These are phyloP conservation scores for Ferrisia virgata DNA, from an alignment of 2,888 invertebrate species.

Conservation along the genomic window DNA sequence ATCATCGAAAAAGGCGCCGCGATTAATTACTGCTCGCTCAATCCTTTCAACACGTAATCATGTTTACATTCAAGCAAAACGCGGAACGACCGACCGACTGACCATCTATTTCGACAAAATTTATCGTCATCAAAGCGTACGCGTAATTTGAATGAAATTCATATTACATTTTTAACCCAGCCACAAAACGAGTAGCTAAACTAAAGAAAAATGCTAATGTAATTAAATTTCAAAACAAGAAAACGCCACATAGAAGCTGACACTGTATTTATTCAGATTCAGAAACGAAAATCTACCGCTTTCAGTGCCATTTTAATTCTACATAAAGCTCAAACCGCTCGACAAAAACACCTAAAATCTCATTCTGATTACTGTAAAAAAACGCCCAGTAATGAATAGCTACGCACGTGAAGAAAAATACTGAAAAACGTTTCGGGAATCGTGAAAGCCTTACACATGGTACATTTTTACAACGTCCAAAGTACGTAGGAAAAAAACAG, in stretches of 20 bases:
- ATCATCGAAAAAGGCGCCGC: too few species aligned
- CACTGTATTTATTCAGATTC: slow-evolving; percentile 5
- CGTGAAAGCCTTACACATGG: neutral
- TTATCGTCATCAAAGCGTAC: neutral
- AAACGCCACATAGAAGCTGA: neutral
- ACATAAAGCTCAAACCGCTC: neutral
- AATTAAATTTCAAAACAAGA: slow-evolving; percentile 19
- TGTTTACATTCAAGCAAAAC: too few species aligned
- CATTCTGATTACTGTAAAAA: neutral
- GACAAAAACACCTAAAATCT: slow-evolving; percentile 4
- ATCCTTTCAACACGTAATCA: too few species aligned
- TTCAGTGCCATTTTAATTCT: slow-evolving; percentile 6
- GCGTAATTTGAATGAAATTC: neutral
- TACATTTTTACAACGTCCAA: neutral
- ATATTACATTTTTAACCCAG: neutral
- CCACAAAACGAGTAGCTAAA: neutral
- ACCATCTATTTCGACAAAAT: neutral
- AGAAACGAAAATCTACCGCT: slow-evolving; percentile 3
- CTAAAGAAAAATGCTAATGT: neutral
- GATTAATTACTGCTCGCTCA: too few species aligned
- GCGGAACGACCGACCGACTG: too few species aligned
- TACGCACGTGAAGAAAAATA: neutral
- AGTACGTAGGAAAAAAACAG: neutral
- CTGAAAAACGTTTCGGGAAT: neutral
- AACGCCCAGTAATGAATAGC: slow-evolving; percentile 20